phyloP scores from a whole-genome alignment of 1,140 invertebrate genomes.

The Diorhabda sublineata region DNA sequence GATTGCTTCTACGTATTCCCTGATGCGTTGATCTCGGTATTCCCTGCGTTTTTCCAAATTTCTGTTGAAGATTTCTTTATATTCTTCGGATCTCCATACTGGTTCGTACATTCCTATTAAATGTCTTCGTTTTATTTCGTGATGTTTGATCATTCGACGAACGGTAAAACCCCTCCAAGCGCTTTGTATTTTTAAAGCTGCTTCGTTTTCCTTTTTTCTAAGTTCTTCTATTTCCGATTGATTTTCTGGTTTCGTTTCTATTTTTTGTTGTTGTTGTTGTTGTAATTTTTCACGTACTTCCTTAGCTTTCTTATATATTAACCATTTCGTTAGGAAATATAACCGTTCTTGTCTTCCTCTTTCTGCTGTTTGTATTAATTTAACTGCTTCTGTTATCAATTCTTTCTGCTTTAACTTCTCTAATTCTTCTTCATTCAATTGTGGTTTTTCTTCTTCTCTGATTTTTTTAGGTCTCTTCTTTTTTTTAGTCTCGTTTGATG shows the following conservation, averaged over 20 bases:
- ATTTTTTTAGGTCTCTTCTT: conserved; percentile 13
- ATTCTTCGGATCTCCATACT: conserved; percentile 44
- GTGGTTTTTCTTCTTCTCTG: conserved; percentile 15
- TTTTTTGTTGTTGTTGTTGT: conserved; percentile 23
- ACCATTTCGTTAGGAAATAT: conserved; percentile 43
- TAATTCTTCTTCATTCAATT: conserved; percentile 12
- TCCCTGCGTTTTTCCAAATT: conserved; percentile 52
- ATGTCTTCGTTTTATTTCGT: conserved; percentile 44
- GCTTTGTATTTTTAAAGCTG: conserved; percentile 50
- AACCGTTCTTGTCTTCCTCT: conserved; percentile 54
- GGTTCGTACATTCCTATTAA: conserved; percentile 44
- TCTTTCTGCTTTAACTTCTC: conserved; percentile 28
- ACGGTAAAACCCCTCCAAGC: conserved; percentile 48
- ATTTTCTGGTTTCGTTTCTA: conserved; percentile 18
- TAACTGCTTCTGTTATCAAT: conserved; percentile 32
- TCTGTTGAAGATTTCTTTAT: conserved; percentile 49
- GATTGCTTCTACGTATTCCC: conserved; percentile 52
- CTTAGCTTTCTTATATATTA: conserved; percentile 4
- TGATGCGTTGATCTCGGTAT: conserved; percentile 50
- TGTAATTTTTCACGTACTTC: not conserved
- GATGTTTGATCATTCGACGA: conserved; percentile 40
- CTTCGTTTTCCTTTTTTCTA: conserved; percentile 28
- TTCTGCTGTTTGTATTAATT: conserved; percentile 55
- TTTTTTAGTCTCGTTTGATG: conserved; percentile 13
- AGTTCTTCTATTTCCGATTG: conserved; percentile 17